A percentile compares a stretch with the other conserved stretches of the same genome.
These are phyloP conservation scores for Tuta absoluta DNA, from an alignment of 2,888 invertebrate genomes.

Conservation along the genomic window DNA sequence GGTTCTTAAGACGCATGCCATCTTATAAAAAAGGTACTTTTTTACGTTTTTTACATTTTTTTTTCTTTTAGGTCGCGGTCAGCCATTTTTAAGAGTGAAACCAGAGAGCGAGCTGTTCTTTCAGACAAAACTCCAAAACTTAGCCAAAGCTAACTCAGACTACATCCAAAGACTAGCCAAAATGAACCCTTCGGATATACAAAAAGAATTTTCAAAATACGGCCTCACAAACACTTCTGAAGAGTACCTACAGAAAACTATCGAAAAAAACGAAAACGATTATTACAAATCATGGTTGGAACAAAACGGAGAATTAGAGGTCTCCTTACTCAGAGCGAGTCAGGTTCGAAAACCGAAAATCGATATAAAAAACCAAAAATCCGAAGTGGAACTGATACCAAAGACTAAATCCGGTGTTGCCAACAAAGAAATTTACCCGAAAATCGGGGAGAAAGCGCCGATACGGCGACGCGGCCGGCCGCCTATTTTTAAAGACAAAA, in stretches of 20 bases:
- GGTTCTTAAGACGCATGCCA: slow-evolving; percentile 56
- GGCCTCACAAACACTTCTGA: slow-evolving; percentile 60
- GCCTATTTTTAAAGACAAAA: slow-evolving; percentile 72
- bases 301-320: slow-evolving; percentile 75
- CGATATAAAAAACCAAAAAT: slow-evolving; percentile 57
- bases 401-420: slow-evolving; percentile 55
- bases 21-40: slow-evolving; percentile 20
- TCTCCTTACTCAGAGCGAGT: slow-evolving; percentile 66
- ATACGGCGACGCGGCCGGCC: slow-evolving; percentile 66
- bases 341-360: slow-evolving; percentile 59
- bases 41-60: neutral
- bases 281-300: slow-evolving; percentile 76
- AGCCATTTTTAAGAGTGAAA: slow-evolving; percentile 62
- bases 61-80: slow-evolving; percentile 53
- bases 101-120: slow-evolving; percentile 74
- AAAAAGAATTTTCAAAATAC: slow-evolving; percentile 70
- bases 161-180: slow-evolving; percentile 65
- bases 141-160: slow-evolving; percentile 66
- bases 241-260: slow-evolving; percentile 46
- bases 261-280: slow-evolving; percentile 65
- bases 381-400: slow-evolving; percentile 72
- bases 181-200: slow-evolving; percentile 68
- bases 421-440: slow-evolving; percentile 54
- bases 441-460: slow-evolving; percentile 59
- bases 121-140: slow-evolving; percentile 64